Evolutionary conservation across 2,113 vertebrate genomes (phyloP), one percentile per base, ranked within the genome.

Genomic region (Progne subis): DNA sequence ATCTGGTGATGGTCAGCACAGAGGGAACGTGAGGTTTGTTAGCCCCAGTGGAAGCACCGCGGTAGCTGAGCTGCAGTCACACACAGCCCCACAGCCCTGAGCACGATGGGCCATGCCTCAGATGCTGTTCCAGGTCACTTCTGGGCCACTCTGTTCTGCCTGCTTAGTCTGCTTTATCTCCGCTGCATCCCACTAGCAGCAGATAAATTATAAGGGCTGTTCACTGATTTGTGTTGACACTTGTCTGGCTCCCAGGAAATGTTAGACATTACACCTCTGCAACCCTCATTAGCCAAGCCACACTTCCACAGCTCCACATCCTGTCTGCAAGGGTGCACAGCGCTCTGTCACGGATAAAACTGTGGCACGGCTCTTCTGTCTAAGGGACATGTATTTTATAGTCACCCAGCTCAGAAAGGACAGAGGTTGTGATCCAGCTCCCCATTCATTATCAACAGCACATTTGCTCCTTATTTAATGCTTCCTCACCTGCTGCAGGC

Each of bases 301-400:
- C 17, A 5, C 57, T 88, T 24, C 1, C 3, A 18, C 39, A 49
- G 68, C 63, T 24, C 18, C 46, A 26, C 31, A n/a, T 26, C 39
- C 39, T 34, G 32, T 26, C 67, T 74, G 60, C 18, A 28, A 67
- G 39, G 19, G 29, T 12, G 55, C 59, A 34, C 11, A 12, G 8
- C 2, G 20, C 3, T 77, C 61, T 90, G 46, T 31, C 83, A 61
- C 3, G n/a, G 37, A 69, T n/a, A 13, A 57, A 65, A 55, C 29
- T n/a, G 37, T 0, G 15, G 17, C 59, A 55, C 0, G 14, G 60
- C 50, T 41, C 4, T 3, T 76, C 53, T 5, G 1, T 41, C 39
- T 13, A 77, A 57, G 1, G 57, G 17, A n/a, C 34, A 6, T 10
- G 4, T 7, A 32, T 49, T 43, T 77, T 47, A 75, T 2, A 46